Evolutionary conservation across 2,113 vertebrate species (phyloP).

Genomic region (Psammodynastes pulverulentus): DNA sequence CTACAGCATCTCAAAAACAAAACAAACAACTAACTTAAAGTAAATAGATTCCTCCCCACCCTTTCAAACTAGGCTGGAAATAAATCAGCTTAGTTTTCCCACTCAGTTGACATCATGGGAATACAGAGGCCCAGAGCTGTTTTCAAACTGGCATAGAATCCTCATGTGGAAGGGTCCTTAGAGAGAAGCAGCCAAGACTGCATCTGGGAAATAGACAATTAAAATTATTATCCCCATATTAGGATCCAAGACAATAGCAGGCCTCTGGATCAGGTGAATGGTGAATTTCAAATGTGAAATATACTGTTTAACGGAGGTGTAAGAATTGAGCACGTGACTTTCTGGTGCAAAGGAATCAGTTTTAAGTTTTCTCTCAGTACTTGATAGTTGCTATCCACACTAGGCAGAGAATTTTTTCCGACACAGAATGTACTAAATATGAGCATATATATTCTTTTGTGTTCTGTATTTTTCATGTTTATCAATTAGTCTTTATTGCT

Average conservation of each 20-base stretch:
- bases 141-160: background rate
- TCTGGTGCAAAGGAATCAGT: background rate
- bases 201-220: background rate
- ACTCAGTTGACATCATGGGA: background rate
- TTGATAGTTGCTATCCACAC: background rate
- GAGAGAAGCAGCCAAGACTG: background rate
- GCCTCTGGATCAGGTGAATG: background rate
- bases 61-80: background rate
- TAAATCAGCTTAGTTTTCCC: background rate
- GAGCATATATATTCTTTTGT: background rate
- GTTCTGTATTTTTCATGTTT: background rate
- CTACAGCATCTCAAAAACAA: background rate
- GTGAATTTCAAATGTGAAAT: background rate
- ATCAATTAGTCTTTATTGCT: background rate
- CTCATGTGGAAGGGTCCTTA: background rate
- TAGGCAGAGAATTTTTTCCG: background rate
- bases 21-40: background rate
- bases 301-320: background rate
- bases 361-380: background rate
- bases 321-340: background rate
- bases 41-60: background rate
- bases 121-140: background rate
- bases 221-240: background rate
- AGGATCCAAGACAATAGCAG: background rate
- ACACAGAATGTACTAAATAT: background rate